These are phyloP conservation scores for Spisula subtruncata DNA, from an alignment of 2,888 invertebrate species.

Conservation along the genomic window DNA sequence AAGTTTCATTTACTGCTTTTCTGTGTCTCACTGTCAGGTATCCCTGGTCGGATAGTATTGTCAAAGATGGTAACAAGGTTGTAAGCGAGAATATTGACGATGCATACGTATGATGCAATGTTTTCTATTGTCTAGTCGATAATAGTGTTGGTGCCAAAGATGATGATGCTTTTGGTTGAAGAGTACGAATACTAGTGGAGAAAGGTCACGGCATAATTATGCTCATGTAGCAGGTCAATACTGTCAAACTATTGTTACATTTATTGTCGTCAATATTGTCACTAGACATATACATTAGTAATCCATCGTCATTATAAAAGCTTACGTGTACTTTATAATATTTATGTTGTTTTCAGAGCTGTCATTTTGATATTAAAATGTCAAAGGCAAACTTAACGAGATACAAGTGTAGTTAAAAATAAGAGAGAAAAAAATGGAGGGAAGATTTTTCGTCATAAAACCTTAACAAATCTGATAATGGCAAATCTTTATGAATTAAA, in stretches of 20 bases:
- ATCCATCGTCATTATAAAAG: too few relatives aligned
- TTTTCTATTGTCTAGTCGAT: neutral
- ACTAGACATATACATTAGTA: too few relatives aligned
- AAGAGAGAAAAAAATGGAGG: neutral
- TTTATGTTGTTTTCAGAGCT: neutral
- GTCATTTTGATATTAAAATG: constrained; percentile 10
- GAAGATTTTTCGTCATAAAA: neutral
- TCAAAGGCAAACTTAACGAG: neutral
- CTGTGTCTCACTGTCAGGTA: too few relatives aligned
- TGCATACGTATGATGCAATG: neutral
- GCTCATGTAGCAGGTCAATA: too few relatives aligned
- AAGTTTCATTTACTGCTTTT: too few relatives aligned
- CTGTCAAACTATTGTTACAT: too few relatives aligned
- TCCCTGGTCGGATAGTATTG: neutral
- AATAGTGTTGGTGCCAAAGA: neutral
- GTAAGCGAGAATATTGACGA: neutral
- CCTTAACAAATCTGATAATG: neutral
- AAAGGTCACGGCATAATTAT: too few relatives aligned
- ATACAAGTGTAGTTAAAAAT: neutral
- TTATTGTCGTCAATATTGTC: too few relatives aligned
- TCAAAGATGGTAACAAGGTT: neutral
- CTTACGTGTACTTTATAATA: too few relatives aligned
- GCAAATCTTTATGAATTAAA: neutral
- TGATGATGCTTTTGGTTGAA: too few relatives aligned
- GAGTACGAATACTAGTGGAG: too few relatives aligned